Base-by-base conservation (phyloP, 1,140 invertebrate genomes). In the Bombus confusus region DNA sequence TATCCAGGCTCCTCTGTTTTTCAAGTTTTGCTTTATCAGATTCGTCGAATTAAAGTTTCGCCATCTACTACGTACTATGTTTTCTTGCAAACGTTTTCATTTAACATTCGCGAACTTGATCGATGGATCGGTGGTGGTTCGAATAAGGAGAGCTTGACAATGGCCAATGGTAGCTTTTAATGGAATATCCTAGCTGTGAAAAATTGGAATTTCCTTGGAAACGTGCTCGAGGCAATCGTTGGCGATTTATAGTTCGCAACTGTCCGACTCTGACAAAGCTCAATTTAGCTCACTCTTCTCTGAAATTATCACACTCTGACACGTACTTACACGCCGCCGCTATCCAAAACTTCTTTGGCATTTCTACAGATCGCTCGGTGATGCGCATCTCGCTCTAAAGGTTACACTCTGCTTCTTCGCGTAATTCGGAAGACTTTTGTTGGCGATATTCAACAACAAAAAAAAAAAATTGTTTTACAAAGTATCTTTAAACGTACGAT, bases 261-360 rank as follows among this genome's bases (percentile, higher is more conserved):
- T 72, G 12, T 72, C 39, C n/a, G 28, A 18, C 69, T 39, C 69
- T 72, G 25, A 71, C 68, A 71, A 71, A 39, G 68, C 68, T 71
- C 68, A 5, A 71, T 71, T 71, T 71, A 71, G 37, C 28, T 13
- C 39, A n/a, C 69, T 69, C 13, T 68, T 37, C 66, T 37, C 66
- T 71, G 39, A 72, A 72, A 72, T 71, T 39, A 41, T 71, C 69
- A 41, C 69, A n/a, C 37, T 69, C 18, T 28, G 22, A 69, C 22
- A 28, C 34, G 22, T 69, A 66, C 59, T 62, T 62, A 34, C 37
- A 68, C 34, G 4, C 22, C 25, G 13, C 13, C 5, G 41, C 28
- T 25, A n/a, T 39, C 12, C 25, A 8, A 72, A 71, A 41, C 28
- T 39, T 41, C 39, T 72, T 72, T 41, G 28, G 39, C 28, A 41